Percentiles rank a stretch among this genome's conserved stretches.
Conservation (phyloP, 2,888 invertebrate genomes). For the Meandrusa payeni region DNA sequence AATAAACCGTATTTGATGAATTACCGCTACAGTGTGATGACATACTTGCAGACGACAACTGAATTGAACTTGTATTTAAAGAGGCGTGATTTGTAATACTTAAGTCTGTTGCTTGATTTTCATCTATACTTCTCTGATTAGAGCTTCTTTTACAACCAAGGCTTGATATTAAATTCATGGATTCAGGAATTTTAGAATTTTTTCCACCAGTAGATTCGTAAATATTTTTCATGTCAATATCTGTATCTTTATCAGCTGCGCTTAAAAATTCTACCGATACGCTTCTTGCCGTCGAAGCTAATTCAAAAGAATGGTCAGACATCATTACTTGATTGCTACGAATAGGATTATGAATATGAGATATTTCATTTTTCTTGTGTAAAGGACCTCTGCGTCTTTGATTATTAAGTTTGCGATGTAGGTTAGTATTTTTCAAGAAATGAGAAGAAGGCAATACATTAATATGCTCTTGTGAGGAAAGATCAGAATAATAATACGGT, state of each 20-base stretch:
- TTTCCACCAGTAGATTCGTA: slow-evolving; percentile 85
- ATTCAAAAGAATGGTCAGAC: slow-evolving; percentile 66
- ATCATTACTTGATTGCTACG: slow-evolving; percentile 60
- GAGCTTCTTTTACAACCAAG: slow-evolving; percentile 71
- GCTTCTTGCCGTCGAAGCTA: slow-evolving; percentile 81
- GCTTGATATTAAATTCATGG: slow-evolving; percentile 69
- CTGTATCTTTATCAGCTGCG: slow-evolving; percentile 83
- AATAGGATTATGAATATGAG: slow-evolving; percentile 87
- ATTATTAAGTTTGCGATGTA: slow-evolving; percentile 84
- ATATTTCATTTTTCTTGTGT: slow-evolving; percentile 84
- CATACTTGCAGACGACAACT: slow-evolving; percentile 70
- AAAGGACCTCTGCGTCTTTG: slow-evolving; percentile 84
- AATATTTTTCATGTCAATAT: slow-evolving; percentile 86
- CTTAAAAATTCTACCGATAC: slow-evolving; percentile 85
- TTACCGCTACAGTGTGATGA: slow-evolving; percentile 73
- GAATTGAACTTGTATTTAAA: slow-evolving; percentile 45
- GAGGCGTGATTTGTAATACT: slow-evolving; percentile 37
- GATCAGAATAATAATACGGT: slow-evolving; percentile 93
- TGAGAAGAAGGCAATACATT: slow-evolving; percentile 68
- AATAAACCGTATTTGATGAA: slow-evolving; percentile 73
- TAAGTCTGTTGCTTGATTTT: slow-evolving; percentile 49
- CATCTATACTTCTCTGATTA: slow-evolving; percentile 43
- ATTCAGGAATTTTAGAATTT: slow-evolving; percentile 79
- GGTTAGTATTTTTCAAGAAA: slow-evolving; percentile 72
- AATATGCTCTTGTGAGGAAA: slow-evolving; percentile 78